A percentile compares a stretch with the other conserved stretches of the same genome.
phyloP scores from a whole-genome alignment of 2,888 invertebrate species.

The Meteorus colon region DNA sequence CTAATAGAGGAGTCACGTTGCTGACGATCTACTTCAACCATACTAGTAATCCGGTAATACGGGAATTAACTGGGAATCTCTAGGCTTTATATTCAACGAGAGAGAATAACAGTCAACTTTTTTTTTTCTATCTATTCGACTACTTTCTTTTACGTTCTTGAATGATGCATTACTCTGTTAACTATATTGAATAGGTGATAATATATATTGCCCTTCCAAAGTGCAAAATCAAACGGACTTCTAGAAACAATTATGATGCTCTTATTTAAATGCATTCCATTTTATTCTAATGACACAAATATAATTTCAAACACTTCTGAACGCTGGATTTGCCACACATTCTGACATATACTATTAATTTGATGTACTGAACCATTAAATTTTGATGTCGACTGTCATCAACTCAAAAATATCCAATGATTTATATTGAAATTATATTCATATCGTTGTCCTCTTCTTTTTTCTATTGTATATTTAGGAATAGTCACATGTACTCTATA shows the following conservation, averaged over 20 bases:
- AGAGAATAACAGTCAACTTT: neutral
- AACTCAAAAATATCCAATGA: too few species aligned
- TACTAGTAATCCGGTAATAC: slow-evolving; percentile 36
- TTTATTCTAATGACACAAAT: too few species aligned
- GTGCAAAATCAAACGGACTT: too few species aligned
- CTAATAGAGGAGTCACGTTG: too few species aligned
- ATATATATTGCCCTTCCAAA: too few species aligned
- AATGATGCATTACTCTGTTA: neutral
- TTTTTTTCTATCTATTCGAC: neutral
- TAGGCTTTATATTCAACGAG: slow-evolving; percentile 32
- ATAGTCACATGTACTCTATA: neutral
- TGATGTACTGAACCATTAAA: neutral
- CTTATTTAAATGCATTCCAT: too few species aligned
- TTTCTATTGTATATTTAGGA: neutral
- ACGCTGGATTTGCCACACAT: too few species aligned
- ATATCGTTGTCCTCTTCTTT: neutral
- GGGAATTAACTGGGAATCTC: slow-evolving; percentile 38
- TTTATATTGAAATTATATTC: slow-evolving; percentile 4
- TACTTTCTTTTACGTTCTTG: neutral
- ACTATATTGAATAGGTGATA: too few species aligned
- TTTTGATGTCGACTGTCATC: neutral
- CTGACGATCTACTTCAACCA: slow-evolving; percentile 1
- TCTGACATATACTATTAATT: too few species aligned
- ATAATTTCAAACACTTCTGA: too few species aligned
- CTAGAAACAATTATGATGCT: too few species aligned